phyloP scores from a whole-genome alignment of 2,888 invertebrate species.

The Pyrrhosoma nymphula region DNA sequence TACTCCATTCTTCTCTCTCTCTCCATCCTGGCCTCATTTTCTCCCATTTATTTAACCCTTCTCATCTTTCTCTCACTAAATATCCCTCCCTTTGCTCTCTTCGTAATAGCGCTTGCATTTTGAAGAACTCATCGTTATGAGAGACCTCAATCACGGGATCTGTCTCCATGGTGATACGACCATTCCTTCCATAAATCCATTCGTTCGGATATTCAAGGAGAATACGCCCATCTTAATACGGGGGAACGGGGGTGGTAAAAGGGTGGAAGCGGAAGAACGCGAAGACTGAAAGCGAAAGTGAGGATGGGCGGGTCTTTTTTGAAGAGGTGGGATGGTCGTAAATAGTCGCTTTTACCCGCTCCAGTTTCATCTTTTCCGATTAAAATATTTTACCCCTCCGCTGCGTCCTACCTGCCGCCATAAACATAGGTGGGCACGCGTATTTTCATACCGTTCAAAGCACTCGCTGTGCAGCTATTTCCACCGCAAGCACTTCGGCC shows the following conservation, averaged over 20 bases:
- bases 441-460: neutral
- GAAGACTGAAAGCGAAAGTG: neutral
- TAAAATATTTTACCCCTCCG: neutral
- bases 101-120: neutral
- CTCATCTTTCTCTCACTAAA: neutral
- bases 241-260: neutral
- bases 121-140: neutral
- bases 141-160: neutral
- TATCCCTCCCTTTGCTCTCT: neutral
- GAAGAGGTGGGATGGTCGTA: neutral
- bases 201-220: constrained; percentile 32
- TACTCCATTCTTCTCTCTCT: neutral
- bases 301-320: neutral
- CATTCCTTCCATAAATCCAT: constrained; percentile 19
- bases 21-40: neutral
- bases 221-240: neutral
- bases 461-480: neutral
- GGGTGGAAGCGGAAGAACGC: neutral
- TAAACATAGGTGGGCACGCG: neutral
- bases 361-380: constrained; percentile 48
- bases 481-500: neutral
- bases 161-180: neutral
- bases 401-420: neutral
- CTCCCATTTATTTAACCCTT: neutral
- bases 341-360: neutral